Conservation (phyloP, 2,113 vertebrate species). For the Apistogramma diplotaenia region DNA sequence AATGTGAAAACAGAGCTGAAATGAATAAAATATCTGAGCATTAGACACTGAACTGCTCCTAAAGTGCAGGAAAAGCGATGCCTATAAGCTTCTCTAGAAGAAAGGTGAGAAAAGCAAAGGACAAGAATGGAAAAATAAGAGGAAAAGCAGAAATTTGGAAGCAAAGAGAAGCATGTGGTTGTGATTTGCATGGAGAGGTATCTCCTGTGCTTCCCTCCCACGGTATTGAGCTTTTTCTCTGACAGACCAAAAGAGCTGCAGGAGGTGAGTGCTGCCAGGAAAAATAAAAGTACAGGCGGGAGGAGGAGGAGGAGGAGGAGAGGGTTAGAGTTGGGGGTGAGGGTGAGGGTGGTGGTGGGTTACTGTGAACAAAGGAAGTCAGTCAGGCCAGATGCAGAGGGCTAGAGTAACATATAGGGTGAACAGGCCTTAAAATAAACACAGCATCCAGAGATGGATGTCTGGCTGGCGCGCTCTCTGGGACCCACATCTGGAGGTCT, state of each 20-base stretch:
- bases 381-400: slow-evolving; percentile 55
- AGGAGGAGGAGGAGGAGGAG: slow-evolving; percentile 4
- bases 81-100: background rate
- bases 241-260: slow-evolving; percentile 51
- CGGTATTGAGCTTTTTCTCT: slow-evolving; percentile 30
- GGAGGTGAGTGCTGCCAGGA: slow-evolving; percentile 56
- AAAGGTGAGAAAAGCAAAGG: slow-evolving; percentile 19
- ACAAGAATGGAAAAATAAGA: background rate
- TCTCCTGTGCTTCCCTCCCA: slow-evolving; percentile 47
- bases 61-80: background rate
- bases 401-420: slow-evolving; percentile 36
- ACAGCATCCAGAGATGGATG: slow-evolving; percentile 35
- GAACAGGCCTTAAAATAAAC: slow-evolving; percentile 41
- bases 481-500: slow-evolving; percentile 49
- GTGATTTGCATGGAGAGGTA: slow-evolving; percentile 43
- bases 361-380: slow-evolving; percentile 46
- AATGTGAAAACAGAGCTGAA: background rate
- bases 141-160: background rate
- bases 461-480: slow-evolving; percentile 22
- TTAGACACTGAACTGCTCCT: background rate
- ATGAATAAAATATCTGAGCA: background rate
- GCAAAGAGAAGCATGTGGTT: slow-evolving; percentile 48
- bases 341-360: background rate
- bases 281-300: slow-evolving; percentile 61
- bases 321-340: background rate